These are phyloP conservation scores for Zootermopsis nevadensis DNA, from an alignment of 2,888 invertebrate genomes.

Conservation along the genomic window DNA sequence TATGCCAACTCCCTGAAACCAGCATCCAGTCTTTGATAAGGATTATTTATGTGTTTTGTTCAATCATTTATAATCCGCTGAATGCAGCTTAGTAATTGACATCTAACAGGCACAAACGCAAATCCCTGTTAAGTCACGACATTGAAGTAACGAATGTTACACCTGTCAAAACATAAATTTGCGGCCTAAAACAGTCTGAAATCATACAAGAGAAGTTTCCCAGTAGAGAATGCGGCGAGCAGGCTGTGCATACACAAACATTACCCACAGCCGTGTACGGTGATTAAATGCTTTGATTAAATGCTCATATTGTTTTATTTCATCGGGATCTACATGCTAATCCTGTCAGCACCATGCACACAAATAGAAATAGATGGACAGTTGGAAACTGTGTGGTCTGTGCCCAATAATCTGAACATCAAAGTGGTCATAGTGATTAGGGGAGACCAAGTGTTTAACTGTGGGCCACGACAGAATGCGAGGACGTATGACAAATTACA, in stretches of 20 bases:
- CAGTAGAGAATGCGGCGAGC: neutral
- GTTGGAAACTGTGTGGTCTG: neutral
- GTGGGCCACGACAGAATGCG: too few relatives aligned
- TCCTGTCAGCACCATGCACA: neutral
- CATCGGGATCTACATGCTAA: neutral
- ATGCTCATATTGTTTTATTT: slow-evolving; percentile 11
- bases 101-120: neutral
- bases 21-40: too few relatives aligned
- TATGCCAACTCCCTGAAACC: too few relatives aligned
- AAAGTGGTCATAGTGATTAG: neutral
- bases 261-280: neutral
- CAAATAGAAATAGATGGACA: neutral
- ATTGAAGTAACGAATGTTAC: neutral
- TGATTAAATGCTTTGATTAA: slow-evolving; percentile 3
- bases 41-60: too few relatives aligned
- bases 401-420: neutral
- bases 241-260: neutral
- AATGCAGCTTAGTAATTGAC: too few relatives aligned
- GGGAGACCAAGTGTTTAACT: neutral
- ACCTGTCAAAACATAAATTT: neutral
- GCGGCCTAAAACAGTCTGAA: too few relatives aligned
- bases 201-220: neutral
- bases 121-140: neutral
- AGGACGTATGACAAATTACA: too few relatives aligned
- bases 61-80: too few relatives aligned